Conservation (phyloP, 2,797 vertebrate species). For the Cetoscarus ocellatus region DNA sequence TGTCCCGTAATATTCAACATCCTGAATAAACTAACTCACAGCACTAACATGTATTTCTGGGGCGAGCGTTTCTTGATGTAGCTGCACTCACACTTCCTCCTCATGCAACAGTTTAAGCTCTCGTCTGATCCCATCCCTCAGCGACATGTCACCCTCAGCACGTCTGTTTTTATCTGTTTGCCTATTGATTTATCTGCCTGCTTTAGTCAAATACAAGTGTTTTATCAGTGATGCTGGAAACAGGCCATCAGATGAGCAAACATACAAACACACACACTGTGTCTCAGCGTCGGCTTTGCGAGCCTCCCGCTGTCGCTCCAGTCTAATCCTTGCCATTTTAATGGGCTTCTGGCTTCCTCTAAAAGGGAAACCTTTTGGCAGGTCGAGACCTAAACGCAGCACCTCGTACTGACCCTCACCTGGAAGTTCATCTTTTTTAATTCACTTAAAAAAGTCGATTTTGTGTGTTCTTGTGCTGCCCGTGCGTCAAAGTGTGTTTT, state of each 20-base stretch:
- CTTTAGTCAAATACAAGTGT: slow-evolving; percentile 17
- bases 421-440: slow-evolving; percentile 19
- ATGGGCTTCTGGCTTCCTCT: slow-evolving; percentile 61
- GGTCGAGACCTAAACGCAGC: background rate
- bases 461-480: background rate
- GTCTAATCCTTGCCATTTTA: slow-evolving; percentile 72
- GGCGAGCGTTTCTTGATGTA: background rate
- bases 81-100: background rate
- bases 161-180: background rate
- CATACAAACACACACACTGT: slow-evolving; percentile 16
- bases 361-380: slow-evolving; percentile 64
- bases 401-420: slow-evolving; percentile 35
- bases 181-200: slow-evolving; percentile 13
- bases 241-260: slow-evolving; percentile 20
- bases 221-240: slow-evolving; percentile 26
- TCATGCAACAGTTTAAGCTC: background rate
- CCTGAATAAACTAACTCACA: too few relatives aligned
- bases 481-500: slow-evolving; percentile 4
- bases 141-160: background rate
- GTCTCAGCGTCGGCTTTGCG: slow-evolving; percentile 56
- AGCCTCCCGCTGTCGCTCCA: slow-evolving; percentile 58
- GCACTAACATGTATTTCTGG: too few relatives aligned
- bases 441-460: background rate
- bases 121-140: background rate
- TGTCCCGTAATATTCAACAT: too few relatives aligned